Base-by-base conservation (phyloP, 2,888 invertebrate species). In the Ormyrus thymus region DNA sequence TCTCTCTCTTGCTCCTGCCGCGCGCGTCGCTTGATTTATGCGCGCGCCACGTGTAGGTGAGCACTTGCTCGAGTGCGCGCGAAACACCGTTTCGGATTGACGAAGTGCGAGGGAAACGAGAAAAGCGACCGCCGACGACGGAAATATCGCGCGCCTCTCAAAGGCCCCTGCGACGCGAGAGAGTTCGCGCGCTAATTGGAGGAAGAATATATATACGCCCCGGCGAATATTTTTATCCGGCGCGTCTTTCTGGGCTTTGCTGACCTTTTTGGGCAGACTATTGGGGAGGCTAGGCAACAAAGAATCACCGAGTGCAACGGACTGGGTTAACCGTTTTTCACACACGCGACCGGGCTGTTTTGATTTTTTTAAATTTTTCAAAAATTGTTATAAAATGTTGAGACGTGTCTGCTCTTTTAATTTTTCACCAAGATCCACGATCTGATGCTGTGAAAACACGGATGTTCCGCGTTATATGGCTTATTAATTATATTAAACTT, bases 111-210 rank as follows among this genome's bases (percentile, higher is more conserved):
- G 74, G 56, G 29, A 11, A 29, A 69, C 29, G 51, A 68, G 62
- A 76, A 29, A 69, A 76, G 59, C 66, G 55, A 55, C 46, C 55
- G 51, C 65, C 87, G 89, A 88, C 89, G 89, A 89, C 89, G 89
- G 89, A 89, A 90, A 89, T 90, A 89, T 89, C 89, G 85, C 87
- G 86, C 84, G 85, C 85, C 86, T 88, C 87, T 87, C 86, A 87
- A 87, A 83, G 81, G 81, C 78, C 83, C 81, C 82, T 85, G 86
- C 84, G 82, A 83, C 83, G 83, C 77, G 64, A 58, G 29, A 29
- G 77, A 82, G 78, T 68, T 82, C 82, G 81, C 84, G 85, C 89
- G 88, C 89, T 90, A 89, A 89, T 90, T 90, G 89, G 89, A 85
- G 89, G 87, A 84, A 84, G 85, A 81, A 85, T 84, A 82, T 83